Base-by-base conservation (phyloP, 1,140 invertebrate genomes). In the Zaprionus capensis region DNA sequence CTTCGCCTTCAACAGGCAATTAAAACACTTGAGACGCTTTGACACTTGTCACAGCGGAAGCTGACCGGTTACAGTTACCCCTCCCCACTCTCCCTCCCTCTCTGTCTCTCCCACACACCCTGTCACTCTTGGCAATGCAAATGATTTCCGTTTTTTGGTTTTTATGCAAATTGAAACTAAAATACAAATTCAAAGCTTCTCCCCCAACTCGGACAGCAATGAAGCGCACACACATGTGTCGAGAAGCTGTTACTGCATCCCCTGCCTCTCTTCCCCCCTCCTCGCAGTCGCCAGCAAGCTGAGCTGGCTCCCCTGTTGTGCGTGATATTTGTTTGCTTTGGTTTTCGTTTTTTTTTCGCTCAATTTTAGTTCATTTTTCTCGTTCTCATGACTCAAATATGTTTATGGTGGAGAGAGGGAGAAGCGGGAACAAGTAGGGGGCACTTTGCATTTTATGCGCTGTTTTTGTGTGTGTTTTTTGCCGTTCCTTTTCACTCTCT, bases 121-220 rank as follows among this genome's bases (percentile, higher is more conserved):
- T 15, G 5, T 31, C n/a, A 14, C 34, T 55, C 20, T 63, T 20
- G 44, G 36, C 24, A 31, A 69, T 73, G 71, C 71, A 74, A 74
- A 69, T 70, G 71, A 71, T 71, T 75, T 75, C 67, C 72, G 72
- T 57, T 71, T 58, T 68, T 70, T 28, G 12, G 28, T 49, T 74
- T 74, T 46, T 67, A 73, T 68, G 64, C 64, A 73, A 73, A 68
- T 68, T 67, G 56, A 34, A 61, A 69, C n/a, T 36, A 20, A 69
- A 69, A 70, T 68, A 24, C 56, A 31, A 49, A 71, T 63, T 56
- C 59, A 55, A 41, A 62, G 44, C 36, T 62, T 62, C 41, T 58
- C 46, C 49, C 28, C 49, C 58, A 15, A 51, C 53, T 53, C 46
- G 41, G 5, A 53, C 28, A 15, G 36, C 41, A 46, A 46, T 46